Evolutionary conservation across 2,888 invertebrate species (phyloP), one percentile per base, ranked within the genome.

Genomic region (Melikaiella ostensackeni): DNA sequence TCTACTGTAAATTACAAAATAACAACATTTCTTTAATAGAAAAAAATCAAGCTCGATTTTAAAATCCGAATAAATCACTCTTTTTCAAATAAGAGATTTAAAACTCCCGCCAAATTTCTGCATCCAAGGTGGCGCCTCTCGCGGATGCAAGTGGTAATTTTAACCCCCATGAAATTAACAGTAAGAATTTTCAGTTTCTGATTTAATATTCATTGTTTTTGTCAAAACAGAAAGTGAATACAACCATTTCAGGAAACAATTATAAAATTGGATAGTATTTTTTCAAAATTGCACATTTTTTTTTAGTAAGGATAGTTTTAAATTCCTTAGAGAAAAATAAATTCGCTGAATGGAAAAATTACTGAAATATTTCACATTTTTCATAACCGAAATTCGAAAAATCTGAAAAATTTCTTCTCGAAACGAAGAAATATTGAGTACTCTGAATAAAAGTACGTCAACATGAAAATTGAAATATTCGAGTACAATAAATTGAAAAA

Each of bases 61-160:
- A 16, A 3, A 27, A 11, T 21, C 9, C 21, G 21, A 7, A 19
- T 21, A 6, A 27, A 16, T 2, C 16, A 42, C 24, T 70, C 13
- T 2, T 30, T 46, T 70, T 21, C 6, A 70, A 50, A 50, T 9
- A 19, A 7, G 9, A 16, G 6, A 70, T 70, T 70, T 30, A 70
- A 70, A 50, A 30, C 24, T 30, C 70, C 70, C 70, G 70, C 70
- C 50, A 46, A 70, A 70, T 70, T 50, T 33, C 7, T 24, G 16
- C 1, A 11, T 13, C 21, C 27, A 5, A 70, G 30, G 27, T 50
- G 30, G 50, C 70, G 70, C 70, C 27, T 46, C 70, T 50, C 7
- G 70, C n/a, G 70, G 70, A 70, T 70, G 46, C 30, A n/a, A 33
- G 5, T 30, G 50, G 19, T 46, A 70, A 11, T 50, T 46, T 33